These are phyloP conservation scores for Neotragus moschatus DNA, from an alignment of 2,113 vertebrate species.

Conservation along the genomic window DNA sequence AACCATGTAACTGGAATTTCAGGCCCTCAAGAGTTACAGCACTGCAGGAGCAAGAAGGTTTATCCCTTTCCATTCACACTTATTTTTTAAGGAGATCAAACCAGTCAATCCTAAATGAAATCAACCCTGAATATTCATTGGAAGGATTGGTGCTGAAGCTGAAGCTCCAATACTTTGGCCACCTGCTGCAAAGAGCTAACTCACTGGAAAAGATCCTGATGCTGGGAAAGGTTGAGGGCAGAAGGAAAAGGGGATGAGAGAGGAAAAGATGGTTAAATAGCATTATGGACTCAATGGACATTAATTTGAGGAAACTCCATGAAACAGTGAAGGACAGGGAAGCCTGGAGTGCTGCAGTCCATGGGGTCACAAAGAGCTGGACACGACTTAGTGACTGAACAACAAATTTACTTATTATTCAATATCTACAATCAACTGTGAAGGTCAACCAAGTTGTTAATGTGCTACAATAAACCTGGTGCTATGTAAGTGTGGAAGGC, in stretches of 20 bases:
- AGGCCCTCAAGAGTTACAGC: not conserved
- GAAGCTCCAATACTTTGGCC: not conserved
- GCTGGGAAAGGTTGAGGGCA: not conserved
- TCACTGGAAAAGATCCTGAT: not conserved
- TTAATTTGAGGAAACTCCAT: not conserved
- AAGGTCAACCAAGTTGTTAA: not conserved
- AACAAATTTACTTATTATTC: not conserved
- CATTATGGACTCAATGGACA: not conserved
- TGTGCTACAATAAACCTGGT: not conserved
- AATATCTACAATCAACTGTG: not conserved
- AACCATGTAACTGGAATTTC: not conserved
- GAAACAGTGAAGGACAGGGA: not conserved
- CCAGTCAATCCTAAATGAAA: not conserved
- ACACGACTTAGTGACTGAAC: not conserved
- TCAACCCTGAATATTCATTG: not conserved
- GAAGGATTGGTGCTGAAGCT: not conserved
- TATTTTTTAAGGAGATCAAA: not conserved
- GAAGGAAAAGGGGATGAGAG: not conserved
- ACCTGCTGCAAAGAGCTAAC: not conserved
- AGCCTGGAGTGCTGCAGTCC: not conserved
- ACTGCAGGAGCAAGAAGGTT: not conserved
- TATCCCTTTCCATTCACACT: not conserved
- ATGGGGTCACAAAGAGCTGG: not conserved
- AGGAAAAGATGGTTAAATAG: not conserved
- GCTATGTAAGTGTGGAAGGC: too few species aligned